These are phyloP conservation scores for Spicauda simplicius DNA, from an alignment of 2,888 invertebrate genomes.

Conservation along the genomic window DNA sequence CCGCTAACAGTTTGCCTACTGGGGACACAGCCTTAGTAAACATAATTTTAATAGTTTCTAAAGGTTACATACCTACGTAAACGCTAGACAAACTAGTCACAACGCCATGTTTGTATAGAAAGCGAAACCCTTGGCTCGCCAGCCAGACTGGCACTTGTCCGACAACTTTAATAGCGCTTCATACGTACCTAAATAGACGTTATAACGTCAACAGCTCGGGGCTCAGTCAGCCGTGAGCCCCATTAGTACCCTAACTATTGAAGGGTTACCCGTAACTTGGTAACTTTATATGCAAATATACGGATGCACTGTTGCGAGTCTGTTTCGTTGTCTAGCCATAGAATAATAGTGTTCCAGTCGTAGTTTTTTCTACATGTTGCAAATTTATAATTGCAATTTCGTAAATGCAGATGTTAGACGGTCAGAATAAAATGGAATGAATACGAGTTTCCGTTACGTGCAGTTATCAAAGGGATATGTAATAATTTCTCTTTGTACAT, in stretches of 20 bases:
- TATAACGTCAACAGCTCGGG: background rate
- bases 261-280: conserved; percentile 12
- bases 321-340: background rate
- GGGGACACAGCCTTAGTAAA: background rate
- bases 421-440: too few species aligned
- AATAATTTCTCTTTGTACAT: too few species aligned
- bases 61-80: background rate
- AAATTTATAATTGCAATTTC: too few species aligned
- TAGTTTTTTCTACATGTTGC: too few species aligned
- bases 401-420: too few species aligned
- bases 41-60: background rate
- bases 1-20: too few species aligned
- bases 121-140: conserved; percentile 34
- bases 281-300: conserved; percentile 1
- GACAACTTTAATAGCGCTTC: conserved; percentile 31
- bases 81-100: conserved; percentile 8
- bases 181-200: conserved; percentile 25
- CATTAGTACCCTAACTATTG: conserved; percentile 16
- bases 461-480: too few species aligned
- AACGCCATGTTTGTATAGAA: conserved; percentile 15
- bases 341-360: background rate
- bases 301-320: conserved; percentile 1
- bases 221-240: conserved; percentile 16
- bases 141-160: conserved; percentile 36
- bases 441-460: too few species aligned